Evolutionary conservation across 2,888 invertebrate species (phyloP).

Genomic region (Tachina grossa): DNA sequence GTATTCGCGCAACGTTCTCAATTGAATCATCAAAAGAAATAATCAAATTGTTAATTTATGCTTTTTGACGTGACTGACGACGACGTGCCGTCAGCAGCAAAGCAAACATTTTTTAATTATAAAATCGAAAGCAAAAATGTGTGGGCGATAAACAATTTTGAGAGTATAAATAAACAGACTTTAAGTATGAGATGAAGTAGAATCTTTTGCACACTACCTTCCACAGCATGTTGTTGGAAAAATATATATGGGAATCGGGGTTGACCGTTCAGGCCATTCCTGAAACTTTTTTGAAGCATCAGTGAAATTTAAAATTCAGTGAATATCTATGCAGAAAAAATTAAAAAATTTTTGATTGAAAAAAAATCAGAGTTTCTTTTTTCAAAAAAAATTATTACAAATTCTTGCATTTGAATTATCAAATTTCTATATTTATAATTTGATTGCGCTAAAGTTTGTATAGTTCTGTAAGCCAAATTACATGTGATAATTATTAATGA

Average conservation of each 20-base stretch:
- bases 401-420: too few relatives aligned
- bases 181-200: neutral
- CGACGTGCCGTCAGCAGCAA: neutral
- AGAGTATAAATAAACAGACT: neutral
- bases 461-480: too few relatives aligned
- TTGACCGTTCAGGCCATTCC: too few relatives aligned
- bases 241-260: neutral
- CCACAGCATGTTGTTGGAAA: neutral
- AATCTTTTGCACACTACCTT: neutral
- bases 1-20: conserved; percentile 19
- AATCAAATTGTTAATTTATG: conserved; percentile 32
- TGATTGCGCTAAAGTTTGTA: too few relatives aligned
- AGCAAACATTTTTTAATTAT: conserved; percentile 6
- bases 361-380: too few relatives aligned
- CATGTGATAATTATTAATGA: too few relatives aligned
- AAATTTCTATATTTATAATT: too few relatives aligned
- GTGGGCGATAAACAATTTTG: conserved; percentile 6
- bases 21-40: conserved; percentile 58
- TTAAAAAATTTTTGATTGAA: too few relatives aligned
- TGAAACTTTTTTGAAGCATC: too few relatives aligned
- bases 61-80: conserved; percentile 19
- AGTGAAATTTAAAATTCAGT: too few relatives aligned
- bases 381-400: too few relatives aligned
- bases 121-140: neutral
- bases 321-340: too few relatives aligned